A percentile compares a stretch with the other conserved stretches of the same genome.
phyloP scores from a whole-genome alignment of 2,797 vertebrate species.

The Spea hammondii region DNA sequence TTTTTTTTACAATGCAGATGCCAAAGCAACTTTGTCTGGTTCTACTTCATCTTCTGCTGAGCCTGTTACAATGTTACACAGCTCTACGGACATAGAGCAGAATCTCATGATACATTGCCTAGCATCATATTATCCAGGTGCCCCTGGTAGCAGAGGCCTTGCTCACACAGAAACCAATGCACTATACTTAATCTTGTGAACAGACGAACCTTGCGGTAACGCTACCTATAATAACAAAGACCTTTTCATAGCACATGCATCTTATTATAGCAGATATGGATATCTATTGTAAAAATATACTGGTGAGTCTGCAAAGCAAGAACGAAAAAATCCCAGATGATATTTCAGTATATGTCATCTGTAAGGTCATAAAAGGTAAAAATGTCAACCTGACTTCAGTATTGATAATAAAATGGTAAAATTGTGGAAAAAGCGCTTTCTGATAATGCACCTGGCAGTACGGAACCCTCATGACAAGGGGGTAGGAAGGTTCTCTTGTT shows the following conservation, averaged over 20 bases:
- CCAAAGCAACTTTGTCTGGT: too few relatives aligned
- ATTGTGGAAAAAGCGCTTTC: slow-evolving; percentile 22
- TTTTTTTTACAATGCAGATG: too few relatives aligned
- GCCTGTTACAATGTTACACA: too few relatives aligned
- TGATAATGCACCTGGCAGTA: slow-evolving; percentile 21
- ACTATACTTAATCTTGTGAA: too few relatives aligned
- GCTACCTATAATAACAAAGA: background rate
- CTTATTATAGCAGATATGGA: background rate
- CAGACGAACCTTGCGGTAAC: background rate
- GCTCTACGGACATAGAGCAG: too few relatives aligned
- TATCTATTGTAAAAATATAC: slow-evolving; percentile 18
- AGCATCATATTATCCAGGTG: too few relatives aligned
- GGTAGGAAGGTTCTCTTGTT: slow-evolving; percentile 9
- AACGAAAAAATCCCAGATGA: background rate
- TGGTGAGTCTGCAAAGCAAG: slow-evolving; percentile 4
- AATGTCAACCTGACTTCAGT: background rate
- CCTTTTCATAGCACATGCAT: background rate
- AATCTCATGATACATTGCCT: too few relatives aligned
- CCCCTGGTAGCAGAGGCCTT: background rate
- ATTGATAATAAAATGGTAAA: slow-evolving; percentile 18
- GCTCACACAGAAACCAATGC: background rate
- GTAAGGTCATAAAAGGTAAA: slow-evolving; percentile 2
- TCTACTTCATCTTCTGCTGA: too few relatives aligned
- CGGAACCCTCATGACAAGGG: slow-evolving; percentile 14
- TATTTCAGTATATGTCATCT: slow-evolving; percentile 1